phyloP scores from a whole-genome alignment of 2,888 invertebrate species.

The Ormyrus labotus region DNA sequence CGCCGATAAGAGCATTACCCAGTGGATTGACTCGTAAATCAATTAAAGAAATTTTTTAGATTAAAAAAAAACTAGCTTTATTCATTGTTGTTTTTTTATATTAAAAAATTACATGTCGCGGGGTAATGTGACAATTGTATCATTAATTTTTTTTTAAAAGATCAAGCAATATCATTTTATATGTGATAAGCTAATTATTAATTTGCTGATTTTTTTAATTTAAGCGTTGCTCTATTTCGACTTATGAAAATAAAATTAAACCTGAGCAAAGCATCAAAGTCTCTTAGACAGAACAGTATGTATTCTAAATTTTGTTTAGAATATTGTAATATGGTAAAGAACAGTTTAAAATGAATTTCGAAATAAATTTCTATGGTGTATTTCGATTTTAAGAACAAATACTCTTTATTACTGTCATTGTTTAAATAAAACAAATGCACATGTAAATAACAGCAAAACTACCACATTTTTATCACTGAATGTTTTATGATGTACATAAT shows the following conservation, averaged over 20 bases:
- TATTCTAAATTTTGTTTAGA: conserved; percentile 50
- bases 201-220: conserved; percentile 44
- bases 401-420: conserved; percentile 28
- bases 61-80: conserved; percentile 46
- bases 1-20: conserved; percentile 21
- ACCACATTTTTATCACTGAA: conserved; percentile 48
- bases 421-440: conserved; percentile 45
- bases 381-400: conserved; percentile 28
- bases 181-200: conserved; percentile 52
- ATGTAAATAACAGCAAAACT: conserved; percentile 52
- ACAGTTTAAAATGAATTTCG: conserved; percentile 37
- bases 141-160: conserved; percentile 39
- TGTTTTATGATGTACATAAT: conserved; percentile 57
- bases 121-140: conserved; percentile 44
- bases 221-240: conserved; percentile 39
- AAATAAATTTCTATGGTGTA: conserved; percentile 30
- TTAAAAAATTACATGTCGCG: conserved; percentile 34
- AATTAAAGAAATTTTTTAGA: conserved; percentile 50
- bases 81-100: conserved; percentile 51
- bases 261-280: conserved; percentile 16
- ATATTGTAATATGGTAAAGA: conserved; percentile 25
- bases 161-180: conserved; percentile 52
- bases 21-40: conserved; percentile 53
- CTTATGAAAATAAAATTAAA: conserved; percentile 12
- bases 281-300: conserved; percentile 3